Evolutionary conservation across 2,888 invertebrate species (phyloP).

Genomic region (Rhingia campestris): DNA sequence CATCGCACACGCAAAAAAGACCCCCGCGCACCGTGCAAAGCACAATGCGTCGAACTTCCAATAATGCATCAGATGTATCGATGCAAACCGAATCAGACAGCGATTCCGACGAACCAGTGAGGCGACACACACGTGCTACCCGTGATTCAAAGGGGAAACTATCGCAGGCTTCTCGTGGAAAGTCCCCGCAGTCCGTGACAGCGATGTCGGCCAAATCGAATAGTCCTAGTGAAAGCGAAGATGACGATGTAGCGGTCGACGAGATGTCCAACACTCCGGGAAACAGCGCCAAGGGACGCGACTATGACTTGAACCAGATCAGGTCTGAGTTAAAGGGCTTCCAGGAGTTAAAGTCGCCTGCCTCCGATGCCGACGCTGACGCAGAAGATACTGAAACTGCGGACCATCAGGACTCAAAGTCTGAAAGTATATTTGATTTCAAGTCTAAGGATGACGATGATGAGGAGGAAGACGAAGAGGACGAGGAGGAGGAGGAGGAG

Average conservation of each 20-base stretch:
- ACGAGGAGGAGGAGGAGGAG: slow-evolving; percentile 74
- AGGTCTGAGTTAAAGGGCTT: slow-evolving; percentile 92
- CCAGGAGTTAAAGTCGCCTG: slow-evolving; percentile 85
- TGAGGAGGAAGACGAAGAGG: too few species aligned
- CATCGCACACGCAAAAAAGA: slow-evolving; percentile 83
- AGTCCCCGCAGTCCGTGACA: slow-evolving; percentile 66
- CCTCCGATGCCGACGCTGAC: slow-evolving; percentile 83
- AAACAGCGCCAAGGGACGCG: slow-evolving; percentile 85
- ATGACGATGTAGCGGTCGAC: slow-evolving; percentile 80
- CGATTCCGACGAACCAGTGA: slow-evolving; percentile 83
- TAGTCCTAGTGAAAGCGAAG: slow-evolving; percentile 84
- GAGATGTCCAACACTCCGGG: slow-evolving; percentile 55
- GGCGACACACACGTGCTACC: slow-evolving; percentile 78
- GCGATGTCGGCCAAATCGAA: slow-evolving; percentile 79
- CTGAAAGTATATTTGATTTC: slow-evolving; percentile 65
- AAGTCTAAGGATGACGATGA: slow-evolving; percentile 64
- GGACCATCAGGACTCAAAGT: slow-evolving; percentile 36
- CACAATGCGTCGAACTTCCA: slow-evolving; percentile 84
- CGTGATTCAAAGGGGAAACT: slow-evolving; percentile 75
- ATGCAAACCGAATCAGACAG: slow-evolving; percentile 85
- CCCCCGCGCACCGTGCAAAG: slow-evolving; percentile 81
- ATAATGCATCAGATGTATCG: slow-evolving; percentile 85
- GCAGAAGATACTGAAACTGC: slow-evolving; percentile 79
- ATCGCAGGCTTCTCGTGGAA: slow-evolving; percentile 64
- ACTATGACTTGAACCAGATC: slow-evolving; percentile 93